phyloP scores from a whole-genome alignment of 2,113 vertebrate species.

The Piaya cayana region DNA sequence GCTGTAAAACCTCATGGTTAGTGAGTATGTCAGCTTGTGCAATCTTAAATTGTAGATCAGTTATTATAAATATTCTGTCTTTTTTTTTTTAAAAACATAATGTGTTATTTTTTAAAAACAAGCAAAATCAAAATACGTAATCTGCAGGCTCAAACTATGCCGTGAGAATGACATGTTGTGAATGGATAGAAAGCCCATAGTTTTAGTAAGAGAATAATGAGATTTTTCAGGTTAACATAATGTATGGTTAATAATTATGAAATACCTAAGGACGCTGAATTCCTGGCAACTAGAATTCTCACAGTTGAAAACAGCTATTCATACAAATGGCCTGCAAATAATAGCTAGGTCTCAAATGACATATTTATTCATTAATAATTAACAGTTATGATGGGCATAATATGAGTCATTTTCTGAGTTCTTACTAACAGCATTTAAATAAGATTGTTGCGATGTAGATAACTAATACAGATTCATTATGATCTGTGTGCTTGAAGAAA shows the following conservation, averaged over 20 bases:
- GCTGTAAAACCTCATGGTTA: background rate
- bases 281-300: background rate
- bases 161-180: background rate
- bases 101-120: too few species aligned
- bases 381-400: background rate
- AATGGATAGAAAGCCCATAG: background rate
- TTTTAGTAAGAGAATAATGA: background rate
- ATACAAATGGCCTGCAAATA: constrained; percentile 27
- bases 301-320: constrained; percentile 29
- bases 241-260: background rate
- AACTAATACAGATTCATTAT: background rate
- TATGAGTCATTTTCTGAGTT: background rate
- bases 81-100: background rate
- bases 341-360: background rate
- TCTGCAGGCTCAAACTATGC: background rate
- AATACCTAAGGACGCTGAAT: background rate
- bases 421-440: background rate
- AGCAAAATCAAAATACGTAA: background rate
- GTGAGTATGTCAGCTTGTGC: background rate
- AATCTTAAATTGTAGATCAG: background rate
- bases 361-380: constrained; percentile 52
- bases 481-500: background rate
- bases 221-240: background rate
- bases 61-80: background rate
- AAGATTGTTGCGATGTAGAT: background rate